Evolutionary conservation across 1,140 invertebrate genomes (phyloP), one percentile per base, ranked within the genome.

Genomic region (Drosophila guanche): DNA sequence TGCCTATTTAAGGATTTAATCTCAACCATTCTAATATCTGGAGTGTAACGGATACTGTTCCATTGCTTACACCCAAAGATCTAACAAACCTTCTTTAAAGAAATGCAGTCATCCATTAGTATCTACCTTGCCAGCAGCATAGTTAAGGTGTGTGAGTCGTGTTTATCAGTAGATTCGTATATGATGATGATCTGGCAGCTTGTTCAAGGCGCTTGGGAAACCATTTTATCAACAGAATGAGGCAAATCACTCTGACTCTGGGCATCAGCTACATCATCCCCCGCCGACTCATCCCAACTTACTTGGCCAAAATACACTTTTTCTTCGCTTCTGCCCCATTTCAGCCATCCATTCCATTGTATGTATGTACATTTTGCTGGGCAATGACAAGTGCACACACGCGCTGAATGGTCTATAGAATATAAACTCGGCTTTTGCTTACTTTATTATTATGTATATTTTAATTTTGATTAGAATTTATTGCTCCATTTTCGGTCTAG

Each of bases 401-500:
- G 78, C 73, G 79, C 79, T 77, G 50, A 74, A 54, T 69, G 76
- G 52, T 27, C 58, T 54, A 75, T 71, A 56, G 58, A 76, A 76
- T 71, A 56, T 50, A 57, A 45, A 75, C 59, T 68, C 57, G 53
- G 51, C 63, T 73, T 79, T 79, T 75, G 70, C 71, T 79, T 75
- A 79, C 76, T 69, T 74, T 65, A 70, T 69, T 76, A 76, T 75
- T 76, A 76, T 81, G 79, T 83, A 88, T 86, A 81, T 88, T 86
- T 86, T 86, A 88, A 88, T 86, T 86, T 86, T 86, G 83, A 86
- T 86, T 86, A 86, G 79, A 86, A 86, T 86, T 86, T 86, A 86
- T 86, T 86, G 81, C 81, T 72, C 83, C 77, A 86, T 75, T 75
- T 75, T 75, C 72, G 62, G 63, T 52, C 61, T 45, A 22, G 51